Conservation (phyloP, 2,113 vertebrate genomes). For the Paradoxurus hermaphroditus region DNA sequence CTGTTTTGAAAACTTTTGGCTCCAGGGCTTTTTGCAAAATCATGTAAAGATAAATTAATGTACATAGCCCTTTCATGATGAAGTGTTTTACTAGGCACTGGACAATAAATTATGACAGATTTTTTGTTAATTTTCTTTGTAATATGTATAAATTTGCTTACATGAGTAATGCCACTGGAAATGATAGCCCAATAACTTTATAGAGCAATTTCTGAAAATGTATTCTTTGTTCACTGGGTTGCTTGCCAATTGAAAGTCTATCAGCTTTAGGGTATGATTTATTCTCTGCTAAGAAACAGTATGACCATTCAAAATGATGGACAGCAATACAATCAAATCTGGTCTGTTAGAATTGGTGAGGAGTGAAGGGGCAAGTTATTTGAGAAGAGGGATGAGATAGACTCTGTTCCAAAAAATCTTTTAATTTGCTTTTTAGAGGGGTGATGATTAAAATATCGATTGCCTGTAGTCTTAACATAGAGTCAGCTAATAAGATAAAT, state of each 20-base stretch:
- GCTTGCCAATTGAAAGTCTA: conserved; percentile 10
- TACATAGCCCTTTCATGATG: background rate
- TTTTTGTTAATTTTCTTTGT: conserved; percentile 43
- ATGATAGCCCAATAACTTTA: background rate
- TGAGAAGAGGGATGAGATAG: background rate
- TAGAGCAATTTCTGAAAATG: background rate
- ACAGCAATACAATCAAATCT: background rate
- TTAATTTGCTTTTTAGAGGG: background rate
- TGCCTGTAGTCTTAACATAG: background rate
- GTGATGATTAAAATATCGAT: background rate
- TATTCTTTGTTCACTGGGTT: background rate
- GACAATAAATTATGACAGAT: conserved; percentile 20
- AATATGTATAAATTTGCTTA: conserved; percentile 38
- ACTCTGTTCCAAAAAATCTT: background rate
- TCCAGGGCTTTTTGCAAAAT: background rate
- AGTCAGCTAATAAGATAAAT: background rate
- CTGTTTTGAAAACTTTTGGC: conserved; percentile 5
- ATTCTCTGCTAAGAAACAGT: background rate
- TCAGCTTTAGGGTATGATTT: background rate
- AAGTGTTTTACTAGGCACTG: conserved; percentile 9
- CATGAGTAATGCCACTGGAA: background rate
- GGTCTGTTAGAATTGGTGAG: background rate
- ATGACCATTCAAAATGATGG: background rate
- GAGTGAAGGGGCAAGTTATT: background rate
- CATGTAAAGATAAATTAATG: background rate